Evolutionary conservation across 2,888 invertebrate species (phyloP).

Genomic region (Bembecia ichneumoniformis): DNA sequence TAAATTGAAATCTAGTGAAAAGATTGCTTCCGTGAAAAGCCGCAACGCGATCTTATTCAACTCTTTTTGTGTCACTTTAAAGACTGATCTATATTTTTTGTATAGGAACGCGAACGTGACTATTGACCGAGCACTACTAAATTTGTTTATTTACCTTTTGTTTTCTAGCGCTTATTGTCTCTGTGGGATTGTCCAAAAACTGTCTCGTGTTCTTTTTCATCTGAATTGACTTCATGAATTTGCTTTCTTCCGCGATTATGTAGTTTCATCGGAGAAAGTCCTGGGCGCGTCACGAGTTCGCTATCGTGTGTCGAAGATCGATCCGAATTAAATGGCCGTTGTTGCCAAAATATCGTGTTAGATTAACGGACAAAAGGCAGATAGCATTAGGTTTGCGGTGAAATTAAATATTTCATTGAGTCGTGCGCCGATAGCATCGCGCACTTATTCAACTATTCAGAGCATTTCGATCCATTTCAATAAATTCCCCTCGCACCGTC

Average conservation of each 20-base stretch:
- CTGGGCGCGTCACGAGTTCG: conserved; percentile 13
- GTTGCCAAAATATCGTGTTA: conserved; percentile 13
- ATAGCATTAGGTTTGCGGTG: conserved; percentile 10
- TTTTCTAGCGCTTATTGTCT: conserved; percentile 14
- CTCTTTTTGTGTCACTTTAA: neutral
- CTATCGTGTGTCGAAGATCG: conserved; percentile 4
- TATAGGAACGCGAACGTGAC: conserved; percentile 1
- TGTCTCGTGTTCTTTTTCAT: conserved; percentile 2
- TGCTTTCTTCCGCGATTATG: conserved; percentile 1
- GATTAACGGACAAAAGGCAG: conserved; percentile 13
- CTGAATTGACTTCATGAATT: neutral
- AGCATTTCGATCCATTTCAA: conserved; percentile 16
- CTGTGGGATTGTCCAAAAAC: neutral
- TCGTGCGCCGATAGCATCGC: conserved; percentile 14
- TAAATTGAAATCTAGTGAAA: conserved; percentile 6
- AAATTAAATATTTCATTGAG: conserved; percentile 18
- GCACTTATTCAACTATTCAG: conserved; percentile 10
- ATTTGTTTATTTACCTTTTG: conserved; percentile 19
- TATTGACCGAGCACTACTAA: conserved; percentile 4
- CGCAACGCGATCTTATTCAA: neutral
- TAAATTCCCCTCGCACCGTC: conserved; percentile 9
- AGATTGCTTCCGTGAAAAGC: neutral
- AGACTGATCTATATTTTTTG: neutral
- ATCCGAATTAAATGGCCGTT: conserved; percentile 7
- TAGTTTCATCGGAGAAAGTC: conserved; percentile 13